These are phyloP conservation scores for Chascanopsetta lugubris DNA, from an alignment of 2,113 vertebrate genomes.

Conservation along the genomic window DNA sequence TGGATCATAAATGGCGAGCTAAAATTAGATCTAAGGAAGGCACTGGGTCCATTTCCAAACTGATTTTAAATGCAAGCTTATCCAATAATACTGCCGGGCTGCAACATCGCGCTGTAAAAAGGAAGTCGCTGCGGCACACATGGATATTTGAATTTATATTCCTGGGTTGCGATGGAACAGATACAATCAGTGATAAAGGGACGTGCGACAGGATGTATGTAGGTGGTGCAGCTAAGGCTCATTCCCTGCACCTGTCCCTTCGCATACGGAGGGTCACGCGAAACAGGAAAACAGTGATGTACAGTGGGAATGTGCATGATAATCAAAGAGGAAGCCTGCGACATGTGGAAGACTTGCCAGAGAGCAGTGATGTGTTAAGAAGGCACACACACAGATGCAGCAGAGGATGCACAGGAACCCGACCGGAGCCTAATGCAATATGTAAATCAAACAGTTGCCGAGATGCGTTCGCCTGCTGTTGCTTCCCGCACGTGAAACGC, in stretches of 20 bases:
- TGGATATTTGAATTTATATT: neutral
- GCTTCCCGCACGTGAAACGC: conserved; percentile 49
- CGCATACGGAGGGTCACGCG: neutral
- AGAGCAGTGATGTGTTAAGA: conserved; percentile 57
- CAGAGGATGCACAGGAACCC: conserved; percentile 57
- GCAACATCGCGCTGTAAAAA: neutral
- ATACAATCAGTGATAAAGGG: neutral
- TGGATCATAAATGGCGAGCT: conserved; percentile 38
- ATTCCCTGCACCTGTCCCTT: neutral
- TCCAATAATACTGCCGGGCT: conserved; percentile 5
- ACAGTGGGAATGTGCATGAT: conserved; percentile 22
- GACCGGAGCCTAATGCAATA: conserved; percentile 67
- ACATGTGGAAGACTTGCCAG: conserved; percentile 43
- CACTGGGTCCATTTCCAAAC: conserved; percentile 32
- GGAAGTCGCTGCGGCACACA: neutral
- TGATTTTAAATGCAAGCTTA: conserved; percentile 45
- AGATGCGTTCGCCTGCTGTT: conserved; percentile 51
- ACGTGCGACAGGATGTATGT: conserved; percentile 6
- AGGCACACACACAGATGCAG: conserved; percentile 43
- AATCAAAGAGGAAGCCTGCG: conserved; percentile 20
- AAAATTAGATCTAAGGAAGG: conserved; percentile 51
- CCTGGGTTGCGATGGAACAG: conserved; percentile 1
- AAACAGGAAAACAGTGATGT: neutral
- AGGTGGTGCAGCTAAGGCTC: neutral
- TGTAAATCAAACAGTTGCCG: conserved; percentile 69